Base-by-base conservation (phyloP, 37 sponge, comb jelly and placozoan genomes). In the Cladorhizidae sp. region DNA sequence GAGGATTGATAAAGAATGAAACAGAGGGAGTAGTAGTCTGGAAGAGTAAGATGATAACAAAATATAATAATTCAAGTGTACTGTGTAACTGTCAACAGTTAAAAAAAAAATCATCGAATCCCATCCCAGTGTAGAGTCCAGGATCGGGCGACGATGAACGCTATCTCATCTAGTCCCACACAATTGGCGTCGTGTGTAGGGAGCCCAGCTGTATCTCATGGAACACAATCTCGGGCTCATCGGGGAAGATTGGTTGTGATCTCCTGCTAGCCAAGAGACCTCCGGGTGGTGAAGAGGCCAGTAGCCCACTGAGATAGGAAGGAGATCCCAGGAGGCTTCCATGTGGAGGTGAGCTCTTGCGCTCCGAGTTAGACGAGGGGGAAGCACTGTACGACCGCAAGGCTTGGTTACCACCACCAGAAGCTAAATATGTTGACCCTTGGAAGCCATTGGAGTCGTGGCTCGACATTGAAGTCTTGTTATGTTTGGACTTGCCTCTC, bases 201-300 rank as follows among this genome's bases (percentile, higher is more conserved):
- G 56, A 22, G 22, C 74, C 74, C 29, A 74, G 37, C 32, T 74
- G 79, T 51, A 80, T 73, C 43, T 82, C 83, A 2, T 70, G 23
- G 59, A 70, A 85, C n/a, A 85, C 79, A 32, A 87, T 75, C 43
- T 87, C 87, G 14, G 87, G 87, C 57, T 70, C 82, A 28, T 50
- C 80, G 23, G 81, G 74, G 32, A 80, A 87, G 9, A 80, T 76
- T 8, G 87, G 87, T 29, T 80, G 76, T 6, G 71, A 69, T 40
- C 73, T 35, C 31, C 87, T 25, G n/a, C 54, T 75, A 0, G 81
- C 87, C 54, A 87, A 51, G 39, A 81, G 63, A 22, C 82, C 82
- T 62, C 79, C 40, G 52, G 49, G 67, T 3, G 57, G 28, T 62
- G 40, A 67, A 43, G 80, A 67, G 21, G 67, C 49, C 80, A 79